Conservation (phyloP, 2,888 invertebrate genomes). For the Mylabris sibirica region DNA sequence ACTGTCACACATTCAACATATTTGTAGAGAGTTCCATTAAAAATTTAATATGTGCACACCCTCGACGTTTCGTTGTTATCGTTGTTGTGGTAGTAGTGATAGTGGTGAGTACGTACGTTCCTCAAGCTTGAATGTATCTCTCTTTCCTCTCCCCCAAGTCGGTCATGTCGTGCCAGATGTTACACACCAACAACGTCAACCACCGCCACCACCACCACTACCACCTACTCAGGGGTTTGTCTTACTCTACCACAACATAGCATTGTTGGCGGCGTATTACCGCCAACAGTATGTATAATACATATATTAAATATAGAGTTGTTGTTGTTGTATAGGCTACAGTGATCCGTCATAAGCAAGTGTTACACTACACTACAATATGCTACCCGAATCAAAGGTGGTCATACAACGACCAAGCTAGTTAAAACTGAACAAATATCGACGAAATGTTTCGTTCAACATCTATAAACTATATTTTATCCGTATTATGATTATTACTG, state of each 20-base stretch:
- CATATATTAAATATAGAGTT: background rate
- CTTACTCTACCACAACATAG: slow-evolving; percentile 12
- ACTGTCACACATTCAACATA: slow-evolving; percentile 9
- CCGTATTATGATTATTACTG: slow-evolving; percentile 28
- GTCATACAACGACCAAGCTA: background rate
- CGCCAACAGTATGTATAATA: slow-evolving; percentile 2
- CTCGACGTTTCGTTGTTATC: slow-evolving; percentile 11
- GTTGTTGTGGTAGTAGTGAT: background rate
- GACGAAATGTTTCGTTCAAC: background rate
- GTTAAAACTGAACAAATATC: background rate
- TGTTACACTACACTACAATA: slow-evolving; percentile 14
- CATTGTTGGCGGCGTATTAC: slow-evolving; percentile 10
- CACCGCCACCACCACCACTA: slow-evolving; percentile 14
- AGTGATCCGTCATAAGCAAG: slow-evolving; percentile 16
- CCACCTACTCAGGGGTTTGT: slow-evolving; percentile 10
- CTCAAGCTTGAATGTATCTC: slow-evolving; percentile 8
- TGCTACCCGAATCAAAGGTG: background rate
- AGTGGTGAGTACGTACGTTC: background rate
- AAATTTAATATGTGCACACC: slow-evolving; percentile 48
- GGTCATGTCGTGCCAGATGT: slow-evolving; percentile 49
- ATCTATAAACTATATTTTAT: background rate
- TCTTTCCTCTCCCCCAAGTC: slow-evolving; percentile 42
- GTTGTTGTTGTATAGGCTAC: slow-evolving; percentile 10
- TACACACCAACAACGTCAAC: slow-evolving; percentile 38
- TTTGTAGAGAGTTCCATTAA: slow-evolving; percentile 47